A percentile compares a stretch with the other conserved stretches of the same genome.
phyloP scores from a whole-genome alignment of 1,140 invertebrate genomes.

The Drosophila dunni region DNA sequence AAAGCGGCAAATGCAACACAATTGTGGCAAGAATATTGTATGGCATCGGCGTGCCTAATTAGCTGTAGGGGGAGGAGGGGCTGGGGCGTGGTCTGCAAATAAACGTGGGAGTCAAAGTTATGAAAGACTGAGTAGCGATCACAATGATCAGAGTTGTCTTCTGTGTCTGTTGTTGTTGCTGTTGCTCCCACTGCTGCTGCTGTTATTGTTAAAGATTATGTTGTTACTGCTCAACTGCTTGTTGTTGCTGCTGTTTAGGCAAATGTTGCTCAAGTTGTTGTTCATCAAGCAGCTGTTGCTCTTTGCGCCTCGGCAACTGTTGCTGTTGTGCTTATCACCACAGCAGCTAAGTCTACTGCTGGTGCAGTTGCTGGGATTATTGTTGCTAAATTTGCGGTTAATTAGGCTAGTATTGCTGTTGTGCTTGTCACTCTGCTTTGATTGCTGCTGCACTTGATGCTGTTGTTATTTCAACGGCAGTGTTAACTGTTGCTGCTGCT shows the following conservation, averaged over 20 bases:
- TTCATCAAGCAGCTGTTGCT: neutral
- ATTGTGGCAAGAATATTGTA: slow-evolving; percentile 4
- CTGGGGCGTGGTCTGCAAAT: too few relatives aligned
- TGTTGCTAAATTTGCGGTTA: neutral
- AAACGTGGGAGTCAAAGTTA: neutral
- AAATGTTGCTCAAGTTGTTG: too few relatives aligned
- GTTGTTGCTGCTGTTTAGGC: slow-evolving; percentile 2
- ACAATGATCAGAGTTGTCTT: too few relatives aligned
- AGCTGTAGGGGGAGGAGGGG: neutral
- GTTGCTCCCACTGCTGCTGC: neutral
- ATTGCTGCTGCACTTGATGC: neutral
- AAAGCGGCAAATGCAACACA: slow-evolving; percentile 28
- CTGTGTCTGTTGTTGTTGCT: neutral
- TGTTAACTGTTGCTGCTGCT: neutral
- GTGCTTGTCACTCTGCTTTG: neutral
- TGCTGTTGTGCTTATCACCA: neutral
- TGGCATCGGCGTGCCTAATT: neutral
- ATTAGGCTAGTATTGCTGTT: neutral
- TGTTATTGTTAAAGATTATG: neutral
- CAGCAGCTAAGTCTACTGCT: neutral
- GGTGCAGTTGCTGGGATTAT: neutral
- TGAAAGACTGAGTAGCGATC: neutral
- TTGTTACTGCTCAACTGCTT: slow-evolving; percentile 1
- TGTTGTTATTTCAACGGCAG: neutral
- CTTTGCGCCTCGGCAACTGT: neutral